phyloP scores from a whole-genome alignment of 1,140 invertebrate genomes.

The Nephotettix cincticeps region DNA sequence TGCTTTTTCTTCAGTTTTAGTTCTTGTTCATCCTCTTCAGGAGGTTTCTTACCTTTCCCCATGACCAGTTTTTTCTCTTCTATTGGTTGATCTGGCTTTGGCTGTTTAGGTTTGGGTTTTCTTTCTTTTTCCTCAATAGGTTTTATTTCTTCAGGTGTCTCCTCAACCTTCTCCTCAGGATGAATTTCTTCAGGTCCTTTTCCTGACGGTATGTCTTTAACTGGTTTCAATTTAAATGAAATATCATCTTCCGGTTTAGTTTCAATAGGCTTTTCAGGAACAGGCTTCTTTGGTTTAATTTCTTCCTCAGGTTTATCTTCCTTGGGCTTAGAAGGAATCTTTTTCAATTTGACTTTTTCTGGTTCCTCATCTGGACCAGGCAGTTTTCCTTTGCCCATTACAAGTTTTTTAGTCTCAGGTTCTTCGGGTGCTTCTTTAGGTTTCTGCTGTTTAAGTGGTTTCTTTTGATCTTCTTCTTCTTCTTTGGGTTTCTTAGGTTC shows the following conservation, averaged over 20 bases:
- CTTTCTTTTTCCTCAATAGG: conserved; percentile 40
- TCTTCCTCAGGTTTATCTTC: conserved; percentile 31
- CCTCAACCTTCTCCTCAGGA: conserved; percentile 40
- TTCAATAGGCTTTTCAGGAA: conserved; percentile 39
- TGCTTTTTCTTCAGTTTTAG: conserved; percentile 49
- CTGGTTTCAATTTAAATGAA: conserved; percentile 37
- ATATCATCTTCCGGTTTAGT: conserved; percentile 38
- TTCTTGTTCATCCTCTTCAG: conserved; percentile 45
- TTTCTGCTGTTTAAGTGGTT: conserved; percentile 43
- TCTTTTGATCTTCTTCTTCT: conserved; percentile 28
- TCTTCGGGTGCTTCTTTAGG: conserved; percentile 16
- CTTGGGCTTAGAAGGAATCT: conserved; percentile 34
- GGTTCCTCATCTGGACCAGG: conserved; percentile 36
- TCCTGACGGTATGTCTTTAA: conserved; percentile 38
- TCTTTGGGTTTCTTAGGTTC: conserved; percentile 35
- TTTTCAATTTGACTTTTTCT: conserved; percentile 35
- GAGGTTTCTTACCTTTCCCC: conserved; percentile 46
- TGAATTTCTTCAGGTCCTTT: conserved; percentile 33
- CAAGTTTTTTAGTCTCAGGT: conserved; percentile 25
- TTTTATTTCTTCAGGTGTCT: conserved; percentile 32
- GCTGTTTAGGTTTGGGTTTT: conserved; percentile 35
- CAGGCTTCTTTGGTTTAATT: conserved; percentile 25
- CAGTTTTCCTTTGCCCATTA: conserved; percentile 41
- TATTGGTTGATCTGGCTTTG: conserved; percentile 34
- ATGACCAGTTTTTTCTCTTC: conserved; percentile 49